phyloP scores from a whole-genome alignment of 2,797 vertebrate species.

The Schizopygopsis pylzovi region DNA sequence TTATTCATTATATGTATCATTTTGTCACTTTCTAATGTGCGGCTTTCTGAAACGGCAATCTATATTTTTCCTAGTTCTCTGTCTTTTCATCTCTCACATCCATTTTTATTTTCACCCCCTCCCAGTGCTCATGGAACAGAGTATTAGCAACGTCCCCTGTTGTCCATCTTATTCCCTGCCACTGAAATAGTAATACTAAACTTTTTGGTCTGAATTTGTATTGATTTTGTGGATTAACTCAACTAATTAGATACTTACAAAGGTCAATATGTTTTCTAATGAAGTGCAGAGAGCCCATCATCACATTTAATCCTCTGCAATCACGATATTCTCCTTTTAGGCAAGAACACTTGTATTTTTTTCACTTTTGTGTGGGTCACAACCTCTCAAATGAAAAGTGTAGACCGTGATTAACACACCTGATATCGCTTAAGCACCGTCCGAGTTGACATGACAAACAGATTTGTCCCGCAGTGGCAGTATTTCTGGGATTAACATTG shows the following conservation, averaged over 20 bases:
- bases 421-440: constrained; percentile 59
- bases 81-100: constrained; percentile 42
- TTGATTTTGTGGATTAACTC: constrained; percentile 35
- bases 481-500: constrained; percentile 64
- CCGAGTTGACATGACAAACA: constrained; percentile 61
- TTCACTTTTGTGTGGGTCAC: not conserved
- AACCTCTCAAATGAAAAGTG: constrained; percentile 25
- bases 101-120: constrained; percentile 13
- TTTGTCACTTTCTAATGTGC: constrained; percentile 58
- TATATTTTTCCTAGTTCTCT: constrained; percentile 48
- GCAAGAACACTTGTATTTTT: constrained; percentile 58
- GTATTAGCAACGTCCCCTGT: constrained; percentile 16
- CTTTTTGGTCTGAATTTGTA: constrained; percentile 15
- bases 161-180: constrained; percentile 29
- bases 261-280: constrained; percentile 45
- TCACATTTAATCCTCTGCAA: constrained; percentile 51
- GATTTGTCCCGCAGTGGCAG: constrained; percentile 51
- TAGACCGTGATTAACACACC: constrained; percentile 33
- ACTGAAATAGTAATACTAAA: constrained; percentile 15
- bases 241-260: constrained; percentile 18
- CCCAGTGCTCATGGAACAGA: not conserved
- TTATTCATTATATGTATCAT: constrained; percentile 63
- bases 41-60: constrained; percentile 55
- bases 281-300: constrained; percentile 52
- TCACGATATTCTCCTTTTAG: constrained; percentile 66